Base-by-base conservation (phyloP, 2,797 vertebrate species). In the Protosalanx chinensis region DNA sequence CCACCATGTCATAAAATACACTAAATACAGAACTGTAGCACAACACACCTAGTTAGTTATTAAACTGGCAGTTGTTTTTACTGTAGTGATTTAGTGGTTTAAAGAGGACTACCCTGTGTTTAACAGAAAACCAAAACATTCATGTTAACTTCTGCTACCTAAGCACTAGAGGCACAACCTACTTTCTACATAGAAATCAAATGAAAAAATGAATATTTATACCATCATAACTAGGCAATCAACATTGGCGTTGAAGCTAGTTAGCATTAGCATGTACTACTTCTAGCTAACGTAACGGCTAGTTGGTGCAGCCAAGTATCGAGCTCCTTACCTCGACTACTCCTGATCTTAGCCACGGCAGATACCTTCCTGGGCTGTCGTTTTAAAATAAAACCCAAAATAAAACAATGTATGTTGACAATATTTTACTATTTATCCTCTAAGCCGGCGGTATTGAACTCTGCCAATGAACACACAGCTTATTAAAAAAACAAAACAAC, bases 391-490 rank as follows among this genome's bases (percentile, higher is more conserved):
- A 59, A 29, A 56, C 57, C 62, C 12, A 35, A 29, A 33, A 53
- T 20, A 18, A 73, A 63, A 37, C 56, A 18, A 32, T 57, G 41
- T 6, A 35, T 1, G 27, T 20, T 29, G 30, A n/a, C 56, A 59
- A 58, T 8, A 23, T 67, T 70, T 33, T 29, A 30, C 51, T 64
- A 68, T 76, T 66, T 82, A 67, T 72, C 63, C 57, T 73, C 5
- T 62, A 60, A 77, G 86, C 85, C 13, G 72, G 85, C 91, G 88
- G 88, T 91, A 91, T 65, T 91, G 89, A 91, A 81, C 88, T 89
- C 90, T 92, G 89, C 89, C 89, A 92, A 91, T 90, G 89, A 91
- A 84, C 91, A 92, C 89, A 91, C 89, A 88, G 88, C 88, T 82
- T 59, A 78, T 62, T 27, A 27, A 27, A 27, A 27, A 27, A 75